Evolutionary conservation across 1,140 invertebrate genomes (phyloP), one percentile per base, ranked within the genome.

Genomic region (Aplysia californica): DNA sequence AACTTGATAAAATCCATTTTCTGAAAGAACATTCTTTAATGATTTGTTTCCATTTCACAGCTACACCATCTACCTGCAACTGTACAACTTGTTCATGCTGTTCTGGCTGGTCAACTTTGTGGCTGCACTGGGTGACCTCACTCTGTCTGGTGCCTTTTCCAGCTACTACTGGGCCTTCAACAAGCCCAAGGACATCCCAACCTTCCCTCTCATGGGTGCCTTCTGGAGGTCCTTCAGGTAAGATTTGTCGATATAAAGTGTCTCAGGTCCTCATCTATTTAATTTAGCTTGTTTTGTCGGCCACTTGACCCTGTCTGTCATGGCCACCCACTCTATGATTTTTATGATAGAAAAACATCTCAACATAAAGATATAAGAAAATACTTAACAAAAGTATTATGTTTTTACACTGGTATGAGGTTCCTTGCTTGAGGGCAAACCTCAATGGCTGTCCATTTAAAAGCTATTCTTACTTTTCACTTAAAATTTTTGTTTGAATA

Each of bases 151-250:
- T 26, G 90, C 92, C 1, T 93, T 93, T 88, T 91, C 97, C 21
- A 94, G 94, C 0, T 98, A 97, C 94, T 99, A 98, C 88, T 99
- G 97, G 96, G 96, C 96, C 0, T 95, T 94, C 79, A 91, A 94
- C 35, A 93, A 94, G 79, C 95, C 95, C 83, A 91, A 91, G n/a
- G 92, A 96, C 83, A 92, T 98, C 10, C 95, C 96, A 0, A 94
- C 94, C 76, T 76, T 76, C 15, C 74, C 74, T 31, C 38, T 76
- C 18, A 18, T 68, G 38, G 58, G 58, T 23, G 64, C 72, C 20
- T 75, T 75, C 39, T 66, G 89, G 61, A 92, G 95, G 84, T 94
- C 94, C 4, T 85, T 95, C 2, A 92, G 95, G 92, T 95, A 81
- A 66, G 78, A 33, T 50, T 36, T 31, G 44, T 29, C 23, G 38